These are phyloP conservation scores for Daboia siamensis DNA, from an alignment of 2,113 vertebrate species.

Conservation along the genomic window DNA sequence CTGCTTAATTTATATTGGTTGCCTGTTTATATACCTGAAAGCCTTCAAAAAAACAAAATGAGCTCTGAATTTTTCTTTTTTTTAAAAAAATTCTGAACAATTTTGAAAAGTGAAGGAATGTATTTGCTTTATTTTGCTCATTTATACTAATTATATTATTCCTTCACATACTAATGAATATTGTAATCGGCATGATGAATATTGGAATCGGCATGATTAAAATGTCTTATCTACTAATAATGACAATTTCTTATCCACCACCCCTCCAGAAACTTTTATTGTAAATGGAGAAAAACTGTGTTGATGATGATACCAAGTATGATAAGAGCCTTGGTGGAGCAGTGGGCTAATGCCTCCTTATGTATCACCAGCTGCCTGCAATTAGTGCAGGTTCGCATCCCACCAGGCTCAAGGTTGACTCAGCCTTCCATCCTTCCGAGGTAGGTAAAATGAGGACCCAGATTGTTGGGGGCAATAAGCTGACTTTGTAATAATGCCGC, in stretches of 20 bases:
- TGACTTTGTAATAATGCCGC: too few relatives aligned
- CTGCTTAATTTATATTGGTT: constrained; percentile 36
- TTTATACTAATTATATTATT: background rate
- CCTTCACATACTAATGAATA: background rate
- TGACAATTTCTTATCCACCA: background rate
- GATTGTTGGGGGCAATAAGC: too few relatives aligned
- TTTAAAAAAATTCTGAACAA: background rate
- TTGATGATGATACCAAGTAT: background rate
- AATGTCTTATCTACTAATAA: background rate
- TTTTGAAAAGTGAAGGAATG: background rate
- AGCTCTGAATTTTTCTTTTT: background rate
- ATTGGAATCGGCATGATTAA: background rate
- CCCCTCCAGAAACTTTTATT: background rate
- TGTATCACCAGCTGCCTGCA: too few relatives aligned
- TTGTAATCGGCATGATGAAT: background rate
- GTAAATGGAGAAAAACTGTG: background rate
- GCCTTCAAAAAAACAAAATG: constrained; percentile 30
- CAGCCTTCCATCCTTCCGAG: too few relatives aligned
- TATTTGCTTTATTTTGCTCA: too few relatives aligned
- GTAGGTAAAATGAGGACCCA: too few relatives aligned
- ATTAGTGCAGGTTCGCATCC: too few relatives aligned
- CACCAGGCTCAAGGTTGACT: too few relatives aligned
- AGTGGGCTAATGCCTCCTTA: too few relatives aligned
- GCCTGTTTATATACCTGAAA: constrained; percentile 45
- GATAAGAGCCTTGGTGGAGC: too few relatives aligned